Evolutionary conservation across 1,140 invertebrate species (phyloP).

Genomic region (Cataglyphis hispanica): DNA sequence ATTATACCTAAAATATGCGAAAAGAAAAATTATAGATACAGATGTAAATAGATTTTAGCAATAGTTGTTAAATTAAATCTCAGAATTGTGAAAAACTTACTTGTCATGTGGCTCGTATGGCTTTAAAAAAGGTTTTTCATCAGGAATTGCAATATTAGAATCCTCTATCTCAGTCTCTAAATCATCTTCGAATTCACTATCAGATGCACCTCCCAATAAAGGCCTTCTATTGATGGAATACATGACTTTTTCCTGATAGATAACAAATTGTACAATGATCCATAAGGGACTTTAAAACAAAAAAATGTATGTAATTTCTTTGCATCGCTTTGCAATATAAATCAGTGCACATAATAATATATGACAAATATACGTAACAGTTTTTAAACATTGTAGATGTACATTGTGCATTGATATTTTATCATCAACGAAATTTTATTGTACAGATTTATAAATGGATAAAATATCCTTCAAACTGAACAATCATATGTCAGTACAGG

Average conservation of each 20-base stretch:
- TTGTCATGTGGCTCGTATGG: conserved; percentile 87
- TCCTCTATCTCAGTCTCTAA: conserved; percentile 84
- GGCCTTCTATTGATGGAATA: conserved; percentile 85
- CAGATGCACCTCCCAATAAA: conserved; percentile 82
- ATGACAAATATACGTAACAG: not conserved
- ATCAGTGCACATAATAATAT: not conserved
- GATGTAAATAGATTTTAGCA: conserved; percentile 55
- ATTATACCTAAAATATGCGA: conserved; percentile 87
- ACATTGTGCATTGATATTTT: not conserved
- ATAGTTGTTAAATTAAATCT: conserved; percentile 23
- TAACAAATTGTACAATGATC: not conserved
- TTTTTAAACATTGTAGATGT: not conserved
- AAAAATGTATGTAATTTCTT: not conserved
- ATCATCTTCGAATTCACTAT: conserved; percentile 86
- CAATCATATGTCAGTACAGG: no score
- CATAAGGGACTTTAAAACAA: not conserved
- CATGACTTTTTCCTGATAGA: conserved; percentile 77
- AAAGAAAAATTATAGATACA: conserved; percentile 76
- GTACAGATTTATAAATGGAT: not conserved
- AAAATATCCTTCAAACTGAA: not conserved
- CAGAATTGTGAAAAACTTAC: conserved; percentile 52
- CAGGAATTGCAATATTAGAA: conserved; percentile 81
- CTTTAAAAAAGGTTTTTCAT: conserved; percentile 87
- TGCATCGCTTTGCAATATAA: not conserved
- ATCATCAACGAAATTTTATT: not conserved